Evolutionary conservation across 92 coral and sea anemone species (phyloP), one percentile per base, ranked within the genome.

Genomic region (Muricea muricata): DNA sequence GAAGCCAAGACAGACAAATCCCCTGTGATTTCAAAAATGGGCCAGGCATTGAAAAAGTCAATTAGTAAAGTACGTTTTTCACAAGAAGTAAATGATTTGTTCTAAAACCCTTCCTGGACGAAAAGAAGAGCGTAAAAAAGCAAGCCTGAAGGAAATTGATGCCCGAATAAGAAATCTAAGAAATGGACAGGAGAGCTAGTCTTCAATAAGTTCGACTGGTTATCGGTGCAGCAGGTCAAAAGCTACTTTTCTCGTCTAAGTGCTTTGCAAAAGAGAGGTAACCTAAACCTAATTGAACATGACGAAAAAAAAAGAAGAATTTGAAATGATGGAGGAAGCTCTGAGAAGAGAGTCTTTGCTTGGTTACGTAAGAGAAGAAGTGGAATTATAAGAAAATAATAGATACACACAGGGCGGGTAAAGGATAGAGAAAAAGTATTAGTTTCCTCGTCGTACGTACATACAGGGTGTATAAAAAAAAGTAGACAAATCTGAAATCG

Each of bases 91-190:
- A 83, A 76, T 40, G 39, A 33, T 88, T 48, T 84, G 39, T 88
- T 21, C 20, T 28, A 37, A 71, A 84, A 30, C 34, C 77, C 7
- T 88, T 88, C 77, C 57, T 88, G 34, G 58, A 31, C 50, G 91
- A 88, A 24, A 88, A 75, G 79, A 75, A 83, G 32, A 83, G 72
- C 12, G 91, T 88, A 1, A 56, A 30, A 88, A 88, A 55, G 91
- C 91, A 46, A 65, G 76, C 41, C 79, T 88, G 0, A 45, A 21
- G 35, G 91, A 88, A 65, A 81, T 83, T 7, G 60, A 88, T 21
- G 26, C 80, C 5, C 57, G 80, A 18, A 88, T 88, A 41, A 88
- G 68, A 67, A 57, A 65, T 46, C 47, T 76, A 13, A 40, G 30
- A 46, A 18, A 21, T 71, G 65, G 20, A 35, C 70, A 65, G 30